Conservation (phyloP, 2,888 invertebrate genomes). For the Drosophila monieri region DNA sequence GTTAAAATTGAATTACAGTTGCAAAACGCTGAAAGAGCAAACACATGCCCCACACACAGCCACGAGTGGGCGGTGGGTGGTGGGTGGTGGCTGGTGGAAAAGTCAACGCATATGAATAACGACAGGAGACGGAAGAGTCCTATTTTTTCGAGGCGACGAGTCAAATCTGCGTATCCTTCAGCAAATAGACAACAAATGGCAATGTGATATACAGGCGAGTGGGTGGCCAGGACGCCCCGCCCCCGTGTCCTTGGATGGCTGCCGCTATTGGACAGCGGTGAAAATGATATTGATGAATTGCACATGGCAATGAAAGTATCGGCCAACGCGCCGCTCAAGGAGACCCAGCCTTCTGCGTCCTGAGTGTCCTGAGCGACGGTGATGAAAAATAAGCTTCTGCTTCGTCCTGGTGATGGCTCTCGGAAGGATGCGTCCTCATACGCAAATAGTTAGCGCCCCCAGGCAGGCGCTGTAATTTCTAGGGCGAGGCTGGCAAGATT, state of each 20-base stretch:
- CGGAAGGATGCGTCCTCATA: slow-evolving; percentile 57
- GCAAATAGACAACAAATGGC: slow-evolving; percentile 79
- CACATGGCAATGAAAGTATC: slow-evolving; percentile 62
- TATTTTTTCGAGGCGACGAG: slow-evolving; percentile 39
- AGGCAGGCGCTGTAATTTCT: slow-evolving; percentile 13
- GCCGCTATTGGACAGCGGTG: slow-evolving; percentile 72
- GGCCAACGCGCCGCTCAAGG: slow-evolving; percentile 21
- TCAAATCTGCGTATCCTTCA: slow-evolving; percentile 78
- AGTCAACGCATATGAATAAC: slow-evolving; percentile 67
- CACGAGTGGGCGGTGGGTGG: too few relatives aligned
- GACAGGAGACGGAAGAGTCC: slow-evolving; percentile 41
- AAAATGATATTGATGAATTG: slow-evolving; percentile 83
- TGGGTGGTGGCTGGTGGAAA: slow-evolving; percentile 7
- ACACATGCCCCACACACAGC: slow-evolving; percentile 44
- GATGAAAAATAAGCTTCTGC: slow-evolving; percentile 75
- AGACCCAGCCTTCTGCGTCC: slow-evolving; percentile 51
- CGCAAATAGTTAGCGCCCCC: slow-evolving; percentile 39
- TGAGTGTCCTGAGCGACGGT: slow-evolving; percentile 60
- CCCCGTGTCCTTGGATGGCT: not conserved
- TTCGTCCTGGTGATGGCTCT: slow-evolving; percentile 40
- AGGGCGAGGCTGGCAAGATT: slow-evolving; percentile 67
- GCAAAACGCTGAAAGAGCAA: slow-evolving; percentile 68
- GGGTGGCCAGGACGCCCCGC: slow-evolving; percentile 45
- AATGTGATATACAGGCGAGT: slow-evolving; percentile 76
- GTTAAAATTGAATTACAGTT: slow-evolving; percentile 82